phyloP scores from a whole-genome alignment of 2,888 invertebrate species.

The Cactoblastis cactorum region DNA sequence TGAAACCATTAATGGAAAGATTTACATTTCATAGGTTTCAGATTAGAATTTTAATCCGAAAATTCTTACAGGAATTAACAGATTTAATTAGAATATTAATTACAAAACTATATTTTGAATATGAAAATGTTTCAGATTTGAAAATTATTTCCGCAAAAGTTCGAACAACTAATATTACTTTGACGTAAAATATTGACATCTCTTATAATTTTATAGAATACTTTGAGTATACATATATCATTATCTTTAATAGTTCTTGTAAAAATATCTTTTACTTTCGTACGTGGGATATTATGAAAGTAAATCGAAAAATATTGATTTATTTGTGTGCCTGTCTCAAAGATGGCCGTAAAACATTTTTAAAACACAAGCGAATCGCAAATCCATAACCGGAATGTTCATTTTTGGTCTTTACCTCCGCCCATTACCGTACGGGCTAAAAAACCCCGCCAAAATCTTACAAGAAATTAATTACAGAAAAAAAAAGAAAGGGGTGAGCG shows the following conservation, averaged over 20 bases:
- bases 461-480: constrained; percentile 73
- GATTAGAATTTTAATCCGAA: no score
- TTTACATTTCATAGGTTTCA: no score
- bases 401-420: constrained; percentile 8
- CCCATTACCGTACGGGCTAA: constrained; percentile 27
- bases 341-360: constrained; percentile 18
- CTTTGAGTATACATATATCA: background rate
- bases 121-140: no score
- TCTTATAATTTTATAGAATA: background rate
- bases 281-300: background rate
- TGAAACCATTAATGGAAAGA: no score
- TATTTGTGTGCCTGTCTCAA: constrained; percentile 8
- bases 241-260: background rate
- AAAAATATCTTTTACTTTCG: background rate
- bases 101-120: no score
- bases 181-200: no score
- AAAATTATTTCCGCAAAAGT: no score
- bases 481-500: constrained; percentile 75
- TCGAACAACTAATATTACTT: no score
- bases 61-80: no score
- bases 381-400: constrained; percentile 20
- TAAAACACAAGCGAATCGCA: constrained; percentile 15
- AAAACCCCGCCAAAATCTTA: constrained; percentile 61
- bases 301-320: constrained; percentile 6
- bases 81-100: no score